A percentile compares a stretch with the other conserved stretches of the same genome.
Conservation (phyloP, 2,888 invertebrate genomes). For the Colostygia pectinataria region DNA sequence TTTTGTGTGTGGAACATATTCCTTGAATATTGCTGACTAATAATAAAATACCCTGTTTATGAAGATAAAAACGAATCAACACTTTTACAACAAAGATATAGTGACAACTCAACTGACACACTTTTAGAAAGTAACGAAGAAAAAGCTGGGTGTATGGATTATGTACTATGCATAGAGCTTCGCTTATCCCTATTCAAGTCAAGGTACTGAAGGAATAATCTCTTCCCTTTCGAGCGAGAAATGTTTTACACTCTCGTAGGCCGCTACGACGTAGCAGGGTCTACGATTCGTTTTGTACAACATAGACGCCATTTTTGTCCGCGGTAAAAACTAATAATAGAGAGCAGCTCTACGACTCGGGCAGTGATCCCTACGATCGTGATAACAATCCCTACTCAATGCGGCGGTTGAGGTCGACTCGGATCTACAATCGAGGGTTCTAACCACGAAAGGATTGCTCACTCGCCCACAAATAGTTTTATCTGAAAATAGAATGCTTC, state of each 20-base stretch:
- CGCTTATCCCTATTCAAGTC: conserved; percentile 1
- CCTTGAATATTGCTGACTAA: too few relatives aligned
- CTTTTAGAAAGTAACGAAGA: background rate
- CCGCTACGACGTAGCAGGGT: conserved; percentile 1
- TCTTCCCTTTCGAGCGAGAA: conserved; percentile 1
- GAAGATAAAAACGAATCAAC: too few relatives aligned
- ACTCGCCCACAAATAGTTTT: conserved; percentile 14
- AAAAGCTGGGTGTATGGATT: too few relatives aligned
- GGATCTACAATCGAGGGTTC: conserved; percentile 7
- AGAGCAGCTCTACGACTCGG: background rate
- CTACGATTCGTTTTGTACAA: background rate
- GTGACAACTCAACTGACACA: too few relatives aligned
- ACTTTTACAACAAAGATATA: too few relatives aligned
- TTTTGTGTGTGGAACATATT: too few relatives aligned
- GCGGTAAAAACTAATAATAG: conserved; percentile 4
- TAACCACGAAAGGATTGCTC: conserved; percentile 13
- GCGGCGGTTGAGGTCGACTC: conserved; percentile 8
- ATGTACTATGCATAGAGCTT: background rate
- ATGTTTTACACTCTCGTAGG: background rate
- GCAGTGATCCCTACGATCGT: conserved; percentile 7
- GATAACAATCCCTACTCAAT: conserved; percentile 15
- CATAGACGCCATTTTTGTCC: background rate
- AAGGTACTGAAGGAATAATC: conserved; percentile 4
- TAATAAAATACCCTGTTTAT: too few relatives aligned
- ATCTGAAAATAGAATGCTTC: conserved; percentile 9